Evolutionary conservation across 2,888 invertebrate species (phyloP).

Genomic region (Metacarcinus magister): DNA sequence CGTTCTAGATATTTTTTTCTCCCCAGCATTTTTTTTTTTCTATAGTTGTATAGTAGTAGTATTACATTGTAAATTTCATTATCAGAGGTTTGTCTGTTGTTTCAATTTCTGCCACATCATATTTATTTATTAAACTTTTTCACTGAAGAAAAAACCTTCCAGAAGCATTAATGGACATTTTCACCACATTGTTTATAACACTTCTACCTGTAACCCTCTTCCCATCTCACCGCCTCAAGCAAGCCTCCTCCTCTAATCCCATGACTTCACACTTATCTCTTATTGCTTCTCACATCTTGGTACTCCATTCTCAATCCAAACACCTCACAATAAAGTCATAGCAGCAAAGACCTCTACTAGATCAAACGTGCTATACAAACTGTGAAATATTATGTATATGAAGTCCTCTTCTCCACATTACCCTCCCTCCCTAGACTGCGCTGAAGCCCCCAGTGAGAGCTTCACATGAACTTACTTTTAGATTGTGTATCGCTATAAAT

Average conservation of each 20-base stretch:
- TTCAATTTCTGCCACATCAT: neutral
- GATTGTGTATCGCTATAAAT: neutral
- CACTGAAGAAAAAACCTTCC: neutral
- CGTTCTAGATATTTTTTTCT: neutral
- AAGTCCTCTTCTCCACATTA: neutral
- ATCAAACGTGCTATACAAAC: neutral
- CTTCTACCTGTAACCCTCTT: neutral
- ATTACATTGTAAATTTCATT: neutral
- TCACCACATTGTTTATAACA: neutral
- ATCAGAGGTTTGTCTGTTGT: neutral
- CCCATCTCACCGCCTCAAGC: neutral
- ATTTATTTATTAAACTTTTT: neutral
- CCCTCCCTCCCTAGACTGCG: neutral
- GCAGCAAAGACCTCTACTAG: neutral
- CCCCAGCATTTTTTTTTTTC: neutral
- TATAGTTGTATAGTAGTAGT: neutral
- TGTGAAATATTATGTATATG: neutral
- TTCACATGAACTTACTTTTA: neutral
- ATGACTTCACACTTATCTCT: neutral
- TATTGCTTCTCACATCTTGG: neutral
- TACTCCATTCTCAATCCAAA: neutral
- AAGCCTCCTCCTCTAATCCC: neutral
- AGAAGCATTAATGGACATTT: neutral
- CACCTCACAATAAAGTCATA: neutral
- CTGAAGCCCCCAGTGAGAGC: neutral